Conservation (phyloP, 2,888 invertebrate species). For the Phyto melanocephala region DNA sequence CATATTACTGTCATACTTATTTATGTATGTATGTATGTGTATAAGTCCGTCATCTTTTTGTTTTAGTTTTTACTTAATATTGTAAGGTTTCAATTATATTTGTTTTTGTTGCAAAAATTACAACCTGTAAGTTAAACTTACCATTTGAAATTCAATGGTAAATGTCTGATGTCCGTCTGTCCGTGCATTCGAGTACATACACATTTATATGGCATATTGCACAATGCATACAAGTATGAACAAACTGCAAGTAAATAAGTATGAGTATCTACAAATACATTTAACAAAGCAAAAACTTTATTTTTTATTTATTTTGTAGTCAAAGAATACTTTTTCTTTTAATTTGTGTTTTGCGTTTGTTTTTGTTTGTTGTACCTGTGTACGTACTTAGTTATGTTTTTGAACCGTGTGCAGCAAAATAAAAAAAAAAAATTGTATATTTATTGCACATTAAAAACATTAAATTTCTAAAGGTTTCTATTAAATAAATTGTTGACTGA, state of each 20-base stretch:
- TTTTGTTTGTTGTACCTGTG: too few relatives aligned
- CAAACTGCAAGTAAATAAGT: not conserved
- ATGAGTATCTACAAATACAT: not conserved
- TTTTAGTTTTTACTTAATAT: constrained; percentile 10
- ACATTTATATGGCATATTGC: constrained; percentile 18
- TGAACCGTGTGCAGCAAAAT: too few relatives aligned
- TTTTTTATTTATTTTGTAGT: too few relatives aligned
- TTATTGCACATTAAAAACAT: constrained; percentile 27
- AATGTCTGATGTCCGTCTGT: not conserved
- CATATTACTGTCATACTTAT: constrained; percentile 50
- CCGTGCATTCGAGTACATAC: too few relatives aligned
- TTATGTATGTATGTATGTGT: constrained; percentile 2
- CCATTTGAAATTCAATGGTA: constrained; percentile 18
- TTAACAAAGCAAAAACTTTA: too few relatives aligned
- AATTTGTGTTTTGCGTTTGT: too few relatives aligned
- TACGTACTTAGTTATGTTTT: too few relatives aligned
- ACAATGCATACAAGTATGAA: constrained; percentile 13
- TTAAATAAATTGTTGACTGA: constrained; percentile 43
- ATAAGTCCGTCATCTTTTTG: constrained; percentile 31
- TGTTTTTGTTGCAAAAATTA: constrained; percentile 4
- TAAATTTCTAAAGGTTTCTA: constrained; percentile 50
- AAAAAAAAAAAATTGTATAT: not conserved
- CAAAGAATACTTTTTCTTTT: too few relatives aligned
- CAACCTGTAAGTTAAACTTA: constrained; percentile 44
- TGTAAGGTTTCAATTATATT: not conserved